Base-by-base conservation (phyloP, 2,797 vertebrate genomes). In the Dendrocincla tyrannina region DNA sequence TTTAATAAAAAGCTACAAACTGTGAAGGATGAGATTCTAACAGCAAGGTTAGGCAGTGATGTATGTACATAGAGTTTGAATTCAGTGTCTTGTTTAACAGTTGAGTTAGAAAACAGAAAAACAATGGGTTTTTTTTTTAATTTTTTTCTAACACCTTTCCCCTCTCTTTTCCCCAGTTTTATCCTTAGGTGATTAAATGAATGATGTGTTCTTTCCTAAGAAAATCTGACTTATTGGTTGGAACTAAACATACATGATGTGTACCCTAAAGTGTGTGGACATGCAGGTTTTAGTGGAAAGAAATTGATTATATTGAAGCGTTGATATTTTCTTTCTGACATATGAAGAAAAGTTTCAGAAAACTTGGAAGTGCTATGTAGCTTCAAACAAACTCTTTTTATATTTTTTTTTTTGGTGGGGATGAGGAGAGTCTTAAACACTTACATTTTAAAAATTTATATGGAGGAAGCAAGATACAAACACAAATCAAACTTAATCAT, bases 1-100 rank as follows among this genome's bases (percentile, higher is more conserved):
- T 93, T 95, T 74, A 95, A 92, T 95, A 95, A 94, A 95, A 96
- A 92, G 60, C 75, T 93, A 78, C 87, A 96, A 95, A 94, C 92
- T 96, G 95, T 93, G 89, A 96, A 97, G 89, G 89, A 83, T 91
- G 86, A 87, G 87, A 90, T 88, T 93, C 88, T 90, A 94, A 68
- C 56, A 80, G 64, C 88, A 93, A 85, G 93, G 91, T 88, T 90
- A 93, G 94, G 76, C 88, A 37, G 56, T 39, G 72, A 37, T 93
- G 78, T 75, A 80, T 49, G 68, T 85, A 89, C 50, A 33, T 12
- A 49, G 60, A 74, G 37, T 88, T 83, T 50, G 75, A 78, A 77
- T 89, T 93, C 87, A 17, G 27, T 24, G 24, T 78, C 46, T 22
- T 88, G 77, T 56, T 70, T 75, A 91, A 74, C 44, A 85, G 42